These are phyloP conservation scores for Salticus scenicus DNA, from an alignment of 2,888 invertebrate genomes.

Conservation along the genomic window DNA sequence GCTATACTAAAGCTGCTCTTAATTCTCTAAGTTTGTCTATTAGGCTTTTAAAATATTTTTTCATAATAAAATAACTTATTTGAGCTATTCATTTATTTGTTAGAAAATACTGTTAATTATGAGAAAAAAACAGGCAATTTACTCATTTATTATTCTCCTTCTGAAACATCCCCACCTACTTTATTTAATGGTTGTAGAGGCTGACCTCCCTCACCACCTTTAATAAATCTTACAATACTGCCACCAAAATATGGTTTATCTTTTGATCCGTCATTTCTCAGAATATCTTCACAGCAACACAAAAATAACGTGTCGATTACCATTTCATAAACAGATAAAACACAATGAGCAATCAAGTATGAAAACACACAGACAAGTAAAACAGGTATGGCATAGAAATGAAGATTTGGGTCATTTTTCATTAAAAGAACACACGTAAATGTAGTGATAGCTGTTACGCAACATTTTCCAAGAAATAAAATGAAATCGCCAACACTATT, in stretches of 20 bases:
- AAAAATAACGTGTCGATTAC: slow-evolving; percentile 78
- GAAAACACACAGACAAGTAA: slow-evolving; percentile 81
- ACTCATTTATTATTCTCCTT: slow-evolving; percentile 37
- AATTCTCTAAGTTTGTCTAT: too few relatives aligned
- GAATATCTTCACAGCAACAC: slow-evolving; percentile 79
- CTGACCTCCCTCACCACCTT: slow-evolving; percentile 31
- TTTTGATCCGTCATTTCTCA: slow-evolving; percentile 80
- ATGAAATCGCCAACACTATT: slow-evolving; percentile 86
- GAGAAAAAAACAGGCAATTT: too few relatives aligned
- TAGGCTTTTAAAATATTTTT: too few relatives aligned
- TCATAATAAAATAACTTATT: too few relatives aligned
- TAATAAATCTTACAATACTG: slow-evolving; percentile 46
- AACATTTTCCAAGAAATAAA: slow-evolving; percentile 82
- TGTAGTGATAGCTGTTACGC: slow-evolving; percentile 81
- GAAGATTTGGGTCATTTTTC: slow-evolving; percentile 79
- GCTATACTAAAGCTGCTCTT: too few relatives aligned
- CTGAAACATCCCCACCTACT: slow-evolving; percentile 42
- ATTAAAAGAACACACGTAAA: slow-evolving; percentile 80
- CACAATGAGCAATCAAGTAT: slow-evolving; percentile 83
- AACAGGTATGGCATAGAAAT: slow-evolving; percentile 81
- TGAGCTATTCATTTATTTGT: too few relatives aligned
- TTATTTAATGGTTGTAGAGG: slow-evolving; percentile 57
- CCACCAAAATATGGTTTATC: slow-evolving; percentile 79
- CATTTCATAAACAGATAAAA: slow-evolving; percentile 86
- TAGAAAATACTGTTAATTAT: too few relatives aligned